Conservation (phyloP, 92 coral and sea anemone genomes). For the Parazoanthus atlanticus region DNA sequence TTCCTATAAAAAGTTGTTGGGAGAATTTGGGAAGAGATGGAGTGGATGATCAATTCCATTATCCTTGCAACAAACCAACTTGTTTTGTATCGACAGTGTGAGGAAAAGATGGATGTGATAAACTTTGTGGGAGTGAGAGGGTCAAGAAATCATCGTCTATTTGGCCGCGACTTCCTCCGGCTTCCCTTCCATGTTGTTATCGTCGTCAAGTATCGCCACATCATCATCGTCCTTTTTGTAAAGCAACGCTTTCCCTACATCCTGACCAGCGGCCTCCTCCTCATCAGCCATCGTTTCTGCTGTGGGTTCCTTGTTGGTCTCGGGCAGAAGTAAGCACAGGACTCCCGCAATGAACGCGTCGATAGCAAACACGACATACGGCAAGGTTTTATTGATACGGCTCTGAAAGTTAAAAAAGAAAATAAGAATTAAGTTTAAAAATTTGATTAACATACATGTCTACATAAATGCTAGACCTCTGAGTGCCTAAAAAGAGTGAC, state of each 20-base stretch:
- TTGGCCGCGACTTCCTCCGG: background rate
- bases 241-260: slow-evolving; percentile 32
- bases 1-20: background rate
- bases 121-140: background rate
- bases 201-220: slow-evolving; percentile 2
- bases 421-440: too few species aligned
- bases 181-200: background rate
- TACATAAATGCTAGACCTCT: too few species aligned
- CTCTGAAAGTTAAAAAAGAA: slow-evolving; percentile 40
- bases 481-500: too few species aligned
- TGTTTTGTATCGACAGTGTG: background rate
- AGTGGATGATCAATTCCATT: background rate
- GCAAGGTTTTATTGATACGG: slow-evolving; percentile 58
- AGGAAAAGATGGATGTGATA: background rate
- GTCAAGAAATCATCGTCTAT: background rate
- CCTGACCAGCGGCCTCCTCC: slow-evolving; percentile 19
- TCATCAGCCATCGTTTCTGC: slow-evolving; percentile 77
- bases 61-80: background rate
- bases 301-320: slow-evolving; percentile 87
- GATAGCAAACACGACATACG: slow-evolving; percentile 84
- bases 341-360: slow-evolving; percentile 87
- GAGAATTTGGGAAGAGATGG: background rate
- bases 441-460: too few species aligned
- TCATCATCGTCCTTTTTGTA: slow-evolving; percentile 19
- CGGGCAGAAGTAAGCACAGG: slow-evolving; percentile 86